Percentiles rank a stretch among this genome's conserved stretches.
Conservation (phyloP, 1,140 invertebrate genomes). For the Drosophila ercepeae region DNA sequence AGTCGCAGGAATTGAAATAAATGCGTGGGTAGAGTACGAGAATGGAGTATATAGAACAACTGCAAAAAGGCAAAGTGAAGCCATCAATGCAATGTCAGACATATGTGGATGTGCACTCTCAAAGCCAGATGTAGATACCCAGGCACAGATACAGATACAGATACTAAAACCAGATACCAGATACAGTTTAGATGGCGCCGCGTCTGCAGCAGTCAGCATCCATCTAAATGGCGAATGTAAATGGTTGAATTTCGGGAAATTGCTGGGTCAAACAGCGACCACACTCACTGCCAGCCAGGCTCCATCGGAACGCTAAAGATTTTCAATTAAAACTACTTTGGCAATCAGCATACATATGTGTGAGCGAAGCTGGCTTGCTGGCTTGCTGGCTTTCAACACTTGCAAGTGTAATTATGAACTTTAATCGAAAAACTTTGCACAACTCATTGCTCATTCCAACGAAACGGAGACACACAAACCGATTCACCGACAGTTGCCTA, state of each 20-base stretch:
- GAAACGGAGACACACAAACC: conserved; percentile 14
- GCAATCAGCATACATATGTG: conserved; percentile 61
- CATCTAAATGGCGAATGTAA: conserved; percentile 34
- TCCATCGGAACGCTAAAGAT: conserved; percentile 63
- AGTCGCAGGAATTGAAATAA: conserved; percentile 53
- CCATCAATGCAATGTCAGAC: conserved; percentile 44
- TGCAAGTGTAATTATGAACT: conserved; percentile 81
- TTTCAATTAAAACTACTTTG: conserved; percentile 79
- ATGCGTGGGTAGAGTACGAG: conserved; percentile 28
- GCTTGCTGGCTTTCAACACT: conserved; percentile 25
- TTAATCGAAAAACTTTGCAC: conserved; percentile 78
- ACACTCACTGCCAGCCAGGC: background rate
- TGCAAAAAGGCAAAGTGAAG: conserved; percentile 30
- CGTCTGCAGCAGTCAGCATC: conserved; percentile 15
- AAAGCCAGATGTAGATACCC: background rate
- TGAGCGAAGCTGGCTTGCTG: conserved; percentile 37
- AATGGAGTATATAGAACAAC: conserved; percentile 10
- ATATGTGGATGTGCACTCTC: conserved; percentile 1
- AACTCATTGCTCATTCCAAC: conserved; percentile 71
- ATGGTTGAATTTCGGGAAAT: conserved; percentile 49
- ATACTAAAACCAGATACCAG: conserved; percentile 6
- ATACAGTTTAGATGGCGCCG: conserved; percentile 47
- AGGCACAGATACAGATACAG: background rate
- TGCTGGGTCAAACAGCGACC: conserved; percentile 43
- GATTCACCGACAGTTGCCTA: conserved; percentile 54